Evolutionary conservation across 1,140 invertebrate species (phyloP).

Genomic region (Bactericera cockerelli): DNA sequence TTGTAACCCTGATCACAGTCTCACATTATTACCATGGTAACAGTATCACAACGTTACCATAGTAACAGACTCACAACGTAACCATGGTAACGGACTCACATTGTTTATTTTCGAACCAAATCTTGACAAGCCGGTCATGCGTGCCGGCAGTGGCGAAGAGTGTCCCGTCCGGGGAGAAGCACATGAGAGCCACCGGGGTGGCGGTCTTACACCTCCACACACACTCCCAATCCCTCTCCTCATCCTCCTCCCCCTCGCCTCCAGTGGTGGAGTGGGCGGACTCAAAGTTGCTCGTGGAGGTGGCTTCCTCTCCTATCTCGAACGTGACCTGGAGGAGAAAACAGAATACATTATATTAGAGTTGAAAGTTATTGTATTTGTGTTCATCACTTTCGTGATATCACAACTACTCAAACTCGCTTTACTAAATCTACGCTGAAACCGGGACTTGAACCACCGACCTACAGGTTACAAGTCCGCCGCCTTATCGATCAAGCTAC

Average conservation of each 20-base stretch:
- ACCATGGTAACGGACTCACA: slow-evolving; percentile 38
- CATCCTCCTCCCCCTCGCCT: slow-evolving; percentile 30
- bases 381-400: too few species aligned
- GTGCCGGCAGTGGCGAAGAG: slow-evolving; percentile 92
- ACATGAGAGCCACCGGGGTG: slow-evolving; percentile 75
- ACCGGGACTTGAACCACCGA: too few species aligned
- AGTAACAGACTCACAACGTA: too few species aligned
- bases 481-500: too few species aligned
- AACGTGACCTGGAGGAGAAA: slow-evolving; percentile 39
- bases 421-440: too few species aligned
- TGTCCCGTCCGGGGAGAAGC: slow-evolving; percentile 94
- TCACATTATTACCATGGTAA: too few species aligned
- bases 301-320: slow-evolving; percentile 39
- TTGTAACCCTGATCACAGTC: too few species aligned
- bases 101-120: slow-evolving; percentile 96
- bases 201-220: slow-evolving; percentile 83
- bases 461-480: too few species aligned
- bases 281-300: slow-evolving; percentile 9
- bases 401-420: too few species aligned
- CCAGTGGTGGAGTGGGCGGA: neutral
- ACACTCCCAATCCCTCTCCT: slow-evolving; percentile 51
- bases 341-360: neutral
- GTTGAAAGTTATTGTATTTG: too few species aligned
- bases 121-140: slow-evolving; percentile 92
- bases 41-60: too few species aligned